Base-by-base conservation (phyloP, 2,888 invertebrate genomes). In the Philaethria dido region DNA sequence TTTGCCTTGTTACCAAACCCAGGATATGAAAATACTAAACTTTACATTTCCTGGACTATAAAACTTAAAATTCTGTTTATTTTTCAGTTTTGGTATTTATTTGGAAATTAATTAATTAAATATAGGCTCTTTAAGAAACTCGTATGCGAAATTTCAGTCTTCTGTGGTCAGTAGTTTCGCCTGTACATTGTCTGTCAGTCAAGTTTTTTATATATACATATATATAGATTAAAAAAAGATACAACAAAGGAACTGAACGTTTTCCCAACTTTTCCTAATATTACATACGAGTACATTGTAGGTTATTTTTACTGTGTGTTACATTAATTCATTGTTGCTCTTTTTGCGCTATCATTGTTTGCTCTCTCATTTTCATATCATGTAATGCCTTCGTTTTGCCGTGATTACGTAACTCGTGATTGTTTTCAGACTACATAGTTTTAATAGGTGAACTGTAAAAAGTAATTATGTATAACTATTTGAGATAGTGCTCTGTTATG, bases 291-390 rank as follows among this genome's bases (percentile, higher is more conserved):
- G 36, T 14, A 61, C 14, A 6, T 0, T 8, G 29, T 18, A 60
- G 8, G 8, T 44, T 48, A 39, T 42, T 18, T 25, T 50, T 50
- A 29, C 39, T 3, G 20, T 29, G 50, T 66, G 50, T 66, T 66
- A 61, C 60, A 63, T 66, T 39, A 63, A 60, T 54, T 42, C 48
- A 66, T 64, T 69, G 66, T 63, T 45, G 18, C 47, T 61, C 48
- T 69, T 63, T 60, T 65, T 57, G 48, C 62, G 39, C 54, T 54
- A 59, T 60, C 18, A 44, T 60, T 47, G 66, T 63, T 59, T 42
- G 25, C 62, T 64, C 55, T 54, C 39, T 61, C 69, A 62, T 67
- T 68, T 69, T 48, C 61, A 63, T 64, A 67, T 39, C 16, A 57
- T 69, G 64, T 62, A 59, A 68, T 55, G 44, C 16, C 6, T 54